Base-by-base conservation (phyloP, 2,888 invertebrate genomes). In the Xanthorhoe designata region DNA sequence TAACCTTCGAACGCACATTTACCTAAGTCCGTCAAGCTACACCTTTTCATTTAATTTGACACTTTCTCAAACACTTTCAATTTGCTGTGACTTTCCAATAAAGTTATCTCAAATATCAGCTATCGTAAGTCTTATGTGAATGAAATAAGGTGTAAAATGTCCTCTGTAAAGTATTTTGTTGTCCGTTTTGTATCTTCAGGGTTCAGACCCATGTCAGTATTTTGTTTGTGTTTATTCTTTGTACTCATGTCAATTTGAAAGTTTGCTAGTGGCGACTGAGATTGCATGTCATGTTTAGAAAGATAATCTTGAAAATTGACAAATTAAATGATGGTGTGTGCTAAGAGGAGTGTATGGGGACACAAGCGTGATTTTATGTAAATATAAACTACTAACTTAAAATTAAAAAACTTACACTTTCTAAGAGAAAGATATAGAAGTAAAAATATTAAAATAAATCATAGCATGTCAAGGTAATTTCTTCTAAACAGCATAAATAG, bases 31-130 rank as follows among this genome's bases (percentile, higher is more conserved):
- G 38, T 56, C 19, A n/a, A 57, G 45, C 35, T 49, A 59, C 59
- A 54, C 53, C 54, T 53, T 63, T 57, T 64, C 63, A 67, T 64
- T 61, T 61, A 64, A 58, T 61, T 64, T 61, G 24, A 50, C 54
- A 42, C 38, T 61, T 49, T 62, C 47, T 42, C 54, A 35, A 61
- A 60, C 53, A 52, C 59, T 62, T 68, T 68, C 68, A 66, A 66
- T 69, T 53, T 57, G 53, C 55, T 53, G 42, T 66, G 60, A 56
- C 63, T 66, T 66, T 62, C 60, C 65, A 65, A 52, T 38, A 38
- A 42, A 5, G 38, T 13, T 42, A 32, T 42, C 3, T 42, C 38
- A 42, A 42, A 42, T 42, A 42, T 42, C 38, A 42, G 38, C 13
- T 13, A 1, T 13, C 38, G 38, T 42, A 42, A 42, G 10, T 42